Evolutionary conservation across 2,888 invertebrate species (phyloP).

Genomic region (Prosopocoilus inquinatus): DNA sequence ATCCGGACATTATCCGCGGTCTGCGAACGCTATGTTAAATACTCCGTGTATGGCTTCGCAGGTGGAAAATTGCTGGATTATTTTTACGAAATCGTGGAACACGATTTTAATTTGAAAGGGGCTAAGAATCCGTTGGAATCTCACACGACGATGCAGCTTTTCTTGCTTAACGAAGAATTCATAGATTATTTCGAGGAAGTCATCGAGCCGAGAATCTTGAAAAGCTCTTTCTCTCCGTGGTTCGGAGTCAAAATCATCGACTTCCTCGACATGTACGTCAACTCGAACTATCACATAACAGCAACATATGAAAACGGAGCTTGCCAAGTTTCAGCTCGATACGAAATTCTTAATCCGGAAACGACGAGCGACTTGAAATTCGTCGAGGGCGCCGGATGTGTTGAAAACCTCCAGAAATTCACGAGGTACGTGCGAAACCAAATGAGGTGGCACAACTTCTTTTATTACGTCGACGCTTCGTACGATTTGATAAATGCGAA

Average conservation of each 20-base stretch:
- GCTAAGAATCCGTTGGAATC: constrained; percentile 16
- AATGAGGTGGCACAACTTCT: constrained; percentile 22
- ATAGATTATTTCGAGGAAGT: constrained; percentile 23
- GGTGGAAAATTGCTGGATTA: constrained; percentile 20
- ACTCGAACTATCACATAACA: constrained; percentile 21
- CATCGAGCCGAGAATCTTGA: constrained; percentile 17
- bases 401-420: constrained; percentile 7
- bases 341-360: constrained; percentile 19
- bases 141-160: constrained; percentile 12
- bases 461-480: constrained; percentile 16
- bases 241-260: constrained; percentile 21
- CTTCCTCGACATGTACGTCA: constrained; percentile 18
- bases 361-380: constrained; percentile 13
- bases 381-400: neutral
- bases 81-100: constrained; percentile 14
- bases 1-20: constrained; percentile 12
- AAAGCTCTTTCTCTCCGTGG: constrained; percentile 12
- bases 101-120: constrained; percentile 6
- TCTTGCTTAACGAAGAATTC: constrained; percentile 20
- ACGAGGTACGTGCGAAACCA: constrained; percentile 21
- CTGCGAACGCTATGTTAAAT: constrained; percentile 19
- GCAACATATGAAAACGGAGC: constrained; percentile 13
- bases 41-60: constrained; percentile 15
- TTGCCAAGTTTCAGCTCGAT: constrained; percentile 16
- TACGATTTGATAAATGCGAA: constrained; percentile 10